Evolutionary conservation across 2,113 vertebrate species (phyloP), one percentile per base, ranked within the genome.

Genomic region (Pteruthius melanotis): DNA sequence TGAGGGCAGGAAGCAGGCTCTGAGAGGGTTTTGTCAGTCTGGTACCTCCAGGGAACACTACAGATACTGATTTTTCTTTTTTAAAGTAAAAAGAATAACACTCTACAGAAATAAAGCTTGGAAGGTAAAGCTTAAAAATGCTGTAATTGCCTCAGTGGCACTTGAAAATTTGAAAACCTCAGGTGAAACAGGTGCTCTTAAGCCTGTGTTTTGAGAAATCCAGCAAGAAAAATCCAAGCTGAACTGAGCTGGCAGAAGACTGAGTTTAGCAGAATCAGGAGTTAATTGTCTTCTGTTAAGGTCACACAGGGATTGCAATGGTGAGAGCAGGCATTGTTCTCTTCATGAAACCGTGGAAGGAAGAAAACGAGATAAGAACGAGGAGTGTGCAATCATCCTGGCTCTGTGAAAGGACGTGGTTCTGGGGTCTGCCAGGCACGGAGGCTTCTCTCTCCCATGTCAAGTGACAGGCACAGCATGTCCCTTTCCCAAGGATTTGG

Each of bases 251-350:
- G 77, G 91, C 60, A 90, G 77, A 78, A 97, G 91, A 93, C 96
- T 84, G 82, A 94, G 77, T 71, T 94, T 91, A 90, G 83, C 71
- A 79, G 94, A 83, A 92, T 54, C 86, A 92, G 22, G 69, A 94
- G 60, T 93, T 68, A 97, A 98, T 93, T 96, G 56, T 93, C 56
- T 91, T 75, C 57, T 82, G 40, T 11, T 59, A 84, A 94, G 79
- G 81, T 65, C 59, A 77, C 66, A 40, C 19, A 27, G 39, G 59
- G 92, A 70, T 79, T 61, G 91, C 82, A 50, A 77, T 26, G 50
- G 49, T 40, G 70, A 94, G 87, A 70, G 40, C 72, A 68, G 87
- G 88, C 71, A 70, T 60, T 57, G 64, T 85, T 97, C 68, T 90
- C 84, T 60, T 57, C 76, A n/a, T 21, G 71, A 92, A 90, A 52